Evolutionary conservation across 1,140 invertebrate genomes (phyloP).

Genomic region (Papilio aristodemus): DNA sequence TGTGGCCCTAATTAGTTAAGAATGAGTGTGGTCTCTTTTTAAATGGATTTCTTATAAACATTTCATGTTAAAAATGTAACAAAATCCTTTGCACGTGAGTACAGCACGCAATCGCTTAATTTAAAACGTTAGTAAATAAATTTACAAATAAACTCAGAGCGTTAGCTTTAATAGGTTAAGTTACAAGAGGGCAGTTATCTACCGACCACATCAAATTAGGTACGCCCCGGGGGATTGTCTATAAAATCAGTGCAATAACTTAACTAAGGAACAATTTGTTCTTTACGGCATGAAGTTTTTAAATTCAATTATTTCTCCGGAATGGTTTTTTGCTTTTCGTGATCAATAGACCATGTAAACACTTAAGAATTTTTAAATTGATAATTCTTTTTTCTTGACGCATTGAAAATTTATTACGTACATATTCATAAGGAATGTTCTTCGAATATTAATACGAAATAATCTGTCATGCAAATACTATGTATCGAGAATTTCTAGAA

Average conservation of each 20-base stretch:
- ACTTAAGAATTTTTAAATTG: not conserved
- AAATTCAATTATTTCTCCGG: conserved; percentile 16
- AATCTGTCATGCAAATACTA: too few relatives aligned
- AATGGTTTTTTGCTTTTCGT: conserved; percentile 8
- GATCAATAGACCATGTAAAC: conserved; percentile 20
- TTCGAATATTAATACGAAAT: not conserved
- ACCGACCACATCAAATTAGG: conserved; percentile 18
- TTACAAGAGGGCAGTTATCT: not conserved
- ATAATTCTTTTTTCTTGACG: not conserved
- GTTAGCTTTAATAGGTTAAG: conserved; percentile 11
- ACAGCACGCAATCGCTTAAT: not conserved
- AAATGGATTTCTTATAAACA: too few relatives aligned
- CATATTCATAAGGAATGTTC: not conserved
- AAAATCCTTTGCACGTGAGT: not conserved
- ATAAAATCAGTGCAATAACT: conserved; percentile 27
- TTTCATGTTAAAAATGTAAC: not conserved
- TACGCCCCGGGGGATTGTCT: conserved; percentile 7
- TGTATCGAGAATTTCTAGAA: too few relatives aligned
- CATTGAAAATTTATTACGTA: not conserved
- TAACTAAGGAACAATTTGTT: conserved; percentile 31
- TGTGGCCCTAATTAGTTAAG: too few relatives aligned
- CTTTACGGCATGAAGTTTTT: conserved; percentile 2
- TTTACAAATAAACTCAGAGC: not conserved
- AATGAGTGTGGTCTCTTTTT: too few relatives aligned
- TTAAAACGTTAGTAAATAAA: not conserved